phyloP scores from a whole-genome alignment of 1,140 invertebrate genomes.

The Holotrichia oblita region DNA sequence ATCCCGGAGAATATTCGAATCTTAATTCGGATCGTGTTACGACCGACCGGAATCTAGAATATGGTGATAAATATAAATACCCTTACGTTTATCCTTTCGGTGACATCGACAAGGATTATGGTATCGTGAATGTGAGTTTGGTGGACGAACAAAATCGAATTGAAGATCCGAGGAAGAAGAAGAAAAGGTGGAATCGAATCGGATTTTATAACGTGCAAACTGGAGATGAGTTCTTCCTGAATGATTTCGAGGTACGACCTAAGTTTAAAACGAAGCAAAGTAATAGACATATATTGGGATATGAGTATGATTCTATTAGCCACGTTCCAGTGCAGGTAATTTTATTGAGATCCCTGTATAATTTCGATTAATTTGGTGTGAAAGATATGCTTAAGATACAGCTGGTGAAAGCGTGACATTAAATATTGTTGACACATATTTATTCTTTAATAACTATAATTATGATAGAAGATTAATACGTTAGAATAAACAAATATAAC shows the following conservation, averaged over 20 bases:
- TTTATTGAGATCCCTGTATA: no score
- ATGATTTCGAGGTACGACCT: conserved; percentile 10
- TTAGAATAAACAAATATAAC: no score
- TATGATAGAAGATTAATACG: no score
- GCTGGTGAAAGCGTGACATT: no score
- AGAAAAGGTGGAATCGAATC: neutral
- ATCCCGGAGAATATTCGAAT: neutral
- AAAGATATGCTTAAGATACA: no score
- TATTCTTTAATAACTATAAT: no score
- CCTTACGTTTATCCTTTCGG: conserved; percentile 10
- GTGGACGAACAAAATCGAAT: neutral
- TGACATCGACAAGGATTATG: neutral
- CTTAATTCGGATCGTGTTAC: neutral
- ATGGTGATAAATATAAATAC: neutral
- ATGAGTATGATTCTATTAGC: neutral
- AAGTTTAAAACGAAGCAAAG: conserved; percentile 18
- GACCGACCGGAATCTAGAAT: no score
- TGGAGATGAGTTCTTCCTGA: conserved; percentile 25
- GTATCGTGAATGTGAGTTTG: neutral
- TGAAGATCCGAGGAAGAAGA: neutral
- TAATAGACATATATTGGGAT: conserved; percentile 9
- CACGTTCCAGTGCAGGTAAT: conserved; percentile 18
- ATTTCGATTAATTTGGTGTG: no score
- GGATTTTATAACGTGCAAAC: conserved; percentile 33
- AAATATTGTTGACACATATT: no score